Base-by-base conservation (phyloP, 2,888 invertebrate genomes). In the Brenthis hecate region DNA sequence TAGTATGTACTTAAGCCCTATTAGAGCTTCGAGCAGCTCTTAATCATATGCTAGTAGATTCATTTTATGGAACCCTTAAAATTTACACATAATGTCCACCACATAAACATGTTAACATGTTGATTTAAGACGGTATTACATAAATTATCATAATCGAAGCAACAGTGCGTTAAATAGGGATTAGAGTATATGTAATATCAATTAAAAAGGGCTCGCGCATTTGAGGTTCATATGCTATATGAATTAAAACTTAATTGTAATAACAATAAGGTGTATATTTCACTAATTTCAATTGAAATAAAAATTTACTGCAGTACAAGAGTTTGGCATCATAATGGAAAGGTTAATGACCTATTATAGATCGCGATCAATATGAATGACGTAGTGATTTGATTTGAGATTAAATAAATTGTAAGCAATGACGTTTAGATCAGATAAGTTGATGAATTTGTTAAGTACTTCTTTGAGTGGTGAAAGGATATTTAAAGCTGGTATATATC, bases 81-180 rank as follows among this genome's bases (percentile, higher is more conserved):
- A 32, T 3, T 58, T 43, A 43, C n/a, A 58, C 54, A 16, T 58
- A 32, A 55, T 55, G 54, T 28, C 55, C 60, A 19, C n/a, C 50
- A 56, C 36, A 51, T 48, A 19, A 28, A 55, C 6, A 58, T 19
- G 19, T 19, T 19, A 19, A 55, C 63, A 65, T 80, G 81, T 84
- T 82, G 83, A 83, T 83, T 84, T 81, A 81, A 85, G 80, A 85
- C 81, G 79, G 84, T 81, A 80, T 81, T 82, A 83, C 72, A 77
- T 75, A 76, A 80, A 87, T 88, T 85, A 83, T 74, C 86, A 88
- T 88, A 88, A 89, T 88, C 85, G 82, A 80, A 77, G 80, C 85
- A 83, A 80, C 85, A 85, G 80, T 75, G 81, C 84, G 79, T 84
- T 85, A 84, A 68, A 70, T 60, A 71, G 66, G 66, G 71, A 71